phyloP scores from a whole-genome alignment of 2,888 invertebrate species.

The Xestobium rufovillosum region DNA sequence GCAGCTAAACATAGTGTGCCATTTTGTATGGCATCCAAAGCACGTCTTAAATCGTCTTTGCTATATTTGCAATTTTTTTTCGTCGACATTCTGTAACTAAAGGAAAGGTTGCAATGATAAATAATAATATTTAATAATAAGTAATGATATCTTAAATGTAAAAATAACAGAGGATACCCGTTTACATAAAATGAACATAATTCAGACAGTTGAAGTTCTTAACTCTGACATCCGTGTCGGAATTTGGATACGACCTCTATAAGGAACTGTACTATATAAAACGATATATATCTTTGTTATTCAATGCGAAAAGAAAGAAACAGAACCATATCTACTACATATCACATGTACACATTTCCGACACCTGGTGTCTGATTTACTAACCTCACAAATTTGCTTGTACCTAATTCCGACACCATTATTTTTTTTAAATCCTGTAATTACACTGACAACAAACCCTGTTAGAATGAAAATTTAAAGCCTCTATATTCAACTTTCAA shows the following conservation, averaged over 20 bases:
- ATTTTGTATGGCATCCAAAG: slow-evolving; percentile 16
- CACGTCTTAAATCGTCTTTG: slow-evolving; percentile 12
- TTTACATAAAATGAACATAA: slow-evolving; percentile 11
- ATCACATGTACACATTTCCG: slow-evolving; percentile 9
- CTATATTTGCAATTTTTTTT: slow-evolving; percentile 14
- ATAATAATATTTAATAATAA: slow-evolving; percentile 4
- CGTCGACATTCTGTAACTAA: slow-evolving; percentile 13
- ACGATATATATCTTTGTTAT: too few relatives aligned
- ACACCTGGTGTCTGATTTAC: slow-evolving; percentile 10
- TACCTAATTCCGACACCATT: slow-evolving; percentile 10
- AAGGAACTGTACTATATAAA: slow-evolving; percentile 7
- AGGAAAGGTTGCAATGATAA: slow-evolving; percentile 8
- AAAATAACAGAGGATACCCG: slow-evolving; percentile 4
- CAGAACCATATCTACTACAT: slow-evolving; percentile 4
- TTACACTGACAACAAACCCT: not conserved
- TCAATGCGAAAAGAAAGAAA: slow-evolving; percentile 4
- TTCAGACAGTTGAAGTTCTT: slow-evolving; percentile 11
- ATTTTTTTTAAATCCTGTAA: slow-evolving; percentile 7
- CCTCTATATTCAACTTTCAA: not conserved
- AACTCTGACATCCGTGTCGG: slow-evolving; percentile 11
- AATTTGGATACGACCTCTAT: slow-evolving; percentile 11
- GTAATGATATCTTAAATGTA: not conserved
- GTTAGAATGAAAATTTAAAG: slow-evolving; percentile 1
- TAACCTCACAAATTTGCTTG: slow-evolving; percentile 6
- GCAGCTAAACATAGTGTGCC: slow-evolving; percentile 16